Conservation (phyloP, 1,140 invertebrate genomes). For the Drosophila sulfurigaster region DNA sequence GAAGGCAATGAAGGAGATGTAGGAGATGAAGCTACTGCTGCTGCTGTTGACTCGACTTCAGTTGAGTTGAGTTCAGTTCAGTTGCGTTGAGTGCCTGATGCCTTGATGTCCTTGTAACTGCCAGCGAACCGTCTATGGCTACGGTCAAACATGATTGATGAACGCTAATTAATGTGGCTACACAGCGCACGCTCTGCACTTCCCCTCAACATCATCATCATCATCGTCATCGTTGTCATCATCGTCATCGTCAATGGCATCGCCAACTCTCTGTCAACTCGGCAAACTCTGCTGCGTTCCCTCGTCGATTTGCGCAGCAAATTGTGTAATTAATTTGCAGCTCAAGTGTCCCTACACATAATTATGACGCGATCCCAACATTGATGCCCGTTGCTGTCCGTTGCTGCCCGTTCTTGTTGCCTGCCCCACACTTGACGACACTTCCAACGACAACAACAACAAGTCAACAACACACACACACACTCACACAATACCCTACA, state of each 20-base stretch:
- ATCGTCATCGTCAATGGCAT: not conserved
- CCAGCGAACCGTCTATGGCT: conserved; percentile 28
- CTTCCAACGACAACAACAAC: conserved; percentile 8
- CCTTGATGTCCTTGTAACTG: conserved; percentile 54
- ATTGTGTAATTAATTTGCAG: conserved; percentile 79
- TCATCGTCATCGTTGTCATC: not conserved
- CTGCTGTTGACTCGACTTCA: conserved; percentile 23
- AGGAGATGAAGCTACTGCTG: conserved; percentile 7
- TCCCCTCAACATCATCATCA: not conserved
- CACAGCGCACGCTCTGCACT: conserved; percentile 2
- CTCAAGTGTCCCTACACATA: conserved; percentile 66
- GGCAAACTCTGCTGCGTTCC: not conserved
- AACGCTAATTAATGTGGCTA: conserved; percentile 79
- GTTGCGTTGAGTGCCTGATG: conserved; percentile 16
- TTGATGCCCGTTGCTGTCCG: too few relatives aligned
- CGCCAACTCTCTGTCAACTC: not conserved
- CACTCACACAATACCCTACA: not conserved
- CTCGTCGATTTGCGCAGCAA: conserved; percentile 47
- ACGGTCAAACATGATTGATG: conserved; percentile 83
- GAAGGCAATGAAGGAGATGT: not conserved
- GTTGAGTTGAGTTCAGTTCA: not conserved
- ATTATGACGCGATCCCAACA: conserved; percentile 57
- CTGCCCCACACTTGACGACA: not conserved
- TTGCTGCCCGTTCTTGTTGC: not conserved
- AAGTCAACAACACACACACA: not conserved